These are phyloP conservation scores for Odontocerum albicorne DNA, from an alignment of 2,888 invertebrate genomes.

Conservation along the genomic window DNA sequence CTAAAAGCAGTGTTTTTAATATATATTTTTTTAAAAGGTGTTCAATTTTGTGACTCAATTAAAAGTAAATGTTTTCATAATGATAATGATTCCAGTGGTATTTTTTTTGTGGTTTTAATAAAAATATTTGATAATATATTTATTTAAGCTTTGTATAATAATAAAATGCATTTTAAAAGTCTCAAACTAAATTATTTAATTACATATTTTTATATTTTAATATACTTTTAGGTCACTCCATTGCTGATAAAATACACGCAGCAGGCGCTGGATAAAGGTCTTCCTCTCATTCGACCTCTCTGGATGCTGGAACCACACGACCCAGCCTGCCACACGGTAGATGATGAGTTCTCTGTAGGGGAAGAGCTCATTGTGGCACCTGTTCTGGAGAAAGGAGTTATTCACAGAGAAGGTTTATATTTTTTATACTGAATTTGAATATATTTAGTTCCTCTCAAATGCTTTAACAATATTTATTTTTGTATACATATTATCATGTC, in stretches of 20 bases:
- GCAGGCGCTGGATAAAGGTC: constrained; percentile 77
- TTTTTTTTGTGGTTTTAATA: not conserved
- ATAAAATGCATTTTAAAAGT: not conserved
- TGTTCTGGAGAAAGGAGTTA: constrained; percentile 68
- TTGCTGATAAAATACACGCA: constrained; percentile 75
- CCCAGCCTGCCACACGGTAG: constrained; percentile 71
- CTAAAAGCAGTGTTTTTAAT: too few relatives aligned
- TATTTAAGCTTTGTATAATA: constrained; percentile 1
- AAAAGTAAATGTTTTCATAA: too few relatives aligned
- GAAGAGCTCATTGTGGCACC: constrained; percentile 91
- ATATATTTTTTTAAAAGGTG: too few relatives aligned
- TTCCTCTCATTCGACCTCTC: constrained; percentile 83
- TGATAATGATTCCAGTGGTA: not conserved
- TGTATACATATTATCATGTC: too few relatives aligned
- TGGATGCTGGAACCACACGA: constrained; percentile 89
- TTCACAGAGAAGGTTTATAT: constrained; percentile 66
- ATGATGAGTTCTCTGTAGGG: constrained; percentile 88
- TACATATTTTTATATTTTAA: constrained; percentile 16
- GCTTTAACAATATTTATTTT: too few relatives aligned
- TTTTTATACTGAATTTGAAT: too few relatives aligned
- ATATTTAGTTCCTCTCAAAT: too few relatives aligned
- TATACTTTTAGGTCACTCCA: constrained; percentile 64
- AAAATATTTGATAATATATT: not conserved
- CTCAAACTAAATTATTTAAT: too few relatives aligned
- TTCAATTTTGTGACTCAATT: too few relatives aligned